phyloP scores from a whole-genome alignment of 1,140 invertebrate species.

The Aphaenogaster floridana region DNA sequence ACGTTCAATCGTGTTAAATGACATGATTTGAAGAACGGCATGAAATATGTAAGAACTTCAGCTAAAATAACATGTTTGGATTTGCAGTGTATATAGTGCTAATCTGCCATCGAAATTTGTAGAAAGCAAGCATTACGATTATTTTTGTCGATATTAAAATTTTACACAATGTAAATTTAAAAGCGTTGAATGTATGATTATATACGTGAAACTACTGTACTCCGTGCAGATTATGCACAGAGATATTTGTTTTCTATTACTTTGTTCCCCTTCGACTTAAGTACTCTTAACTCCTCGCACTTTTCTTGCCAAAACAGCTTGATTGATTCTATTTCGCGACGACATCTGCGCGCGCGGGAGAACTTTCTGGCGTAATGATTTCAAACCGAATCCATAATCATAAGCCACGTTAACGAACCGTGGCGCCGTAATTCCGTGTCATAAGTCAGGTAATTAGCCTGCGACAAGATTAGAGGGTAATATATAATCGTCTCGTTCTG shows the following conservation, averaged over 20 bases:
- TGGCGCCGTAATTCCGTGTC: slow-evolving; percentile 61
- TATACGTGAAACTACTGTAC: not conserved
- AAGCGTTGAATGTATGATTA: not conserved
- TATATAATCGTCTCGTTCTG: slow-evolving; percentile 72
- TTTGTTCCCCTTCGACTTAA: not conserved
- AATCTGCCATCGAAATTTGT: not conserved
- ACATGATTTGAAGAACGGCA: no score
- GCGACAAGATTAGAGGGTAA: slow-evolving; percentile 71
- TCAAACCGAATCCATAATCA: slow-evolving; percentile 63
- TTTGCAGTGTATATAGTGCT: not conserved
- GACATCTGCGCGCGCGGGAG: slow-evolving; percentile 36
- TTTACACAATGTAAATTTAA: not conserved
- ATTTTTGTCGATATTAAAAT: not conserved
- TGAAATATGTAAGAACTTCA: no score
- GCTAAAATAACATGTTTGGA: no score
- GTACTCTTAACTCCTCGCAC: not conserved
- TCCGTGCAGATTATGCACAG: no score
- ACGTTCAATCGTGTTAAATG: no score
- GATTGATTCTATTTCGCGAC: slow-evolving; percentile 67
- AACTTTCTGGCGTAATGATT: slow-evolving; percentile 68
- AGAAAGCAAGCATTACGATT: not conserved
- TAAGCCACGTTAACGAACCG: slow-evolving; percentile 73
- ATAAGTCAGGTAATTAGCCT: slow-evolving; percentile 74
- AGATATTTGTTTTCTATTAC: not conserved
- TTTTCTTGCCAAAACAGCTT: slow-evolving; percentile 20